Evolutionary conservation across 2,797 vertebrate species (phyloP), one percentile per base, ranked within the genome.

Genomic region (Myripristis murdjan): DNA sequence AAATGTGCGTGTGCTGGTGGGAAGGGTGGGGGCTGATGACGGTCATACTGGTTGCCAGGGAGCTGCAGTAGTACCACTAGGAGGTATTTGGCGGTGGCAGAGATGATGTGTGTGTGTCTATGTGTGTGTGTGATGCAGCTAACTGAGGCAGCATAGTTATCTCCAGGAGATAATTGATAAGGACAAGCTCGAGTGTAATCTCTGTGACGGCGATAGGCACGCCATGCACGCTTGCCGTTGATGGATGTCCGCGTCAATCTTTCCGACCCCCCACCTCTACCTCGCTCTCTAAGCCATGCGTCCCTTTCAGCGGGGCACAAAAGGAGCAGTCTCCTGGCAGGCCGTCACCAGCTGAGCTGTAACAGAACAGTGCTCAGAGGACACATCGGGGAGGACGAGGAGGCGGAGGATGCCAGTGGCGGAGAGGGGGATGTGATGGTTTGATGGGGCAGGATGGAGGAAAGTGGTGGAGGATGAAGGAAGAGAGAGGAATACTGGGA

Each of bases 181-280:
- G 41, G 88, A 92, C 89, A 88, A 84, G 85, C 86, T 82, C 61
- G 70, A 81, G 73, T 86, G 88, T 87, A 83, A 91, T 84, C 72
- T 82, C 64, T 16, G 77, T 84, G 85, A 89, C 82, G 87, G 84
- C 72, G 31, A 84, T 77, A 73, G 88, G 75, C 81, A 64, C 39
- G 69, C 52, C 5, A 44, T n/a, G n/a, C 65, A 46, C 48, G 3
- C 82, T 71, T 47, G 10, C 70, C 33, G 75, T 55, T 90, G 89
- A 91, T 86, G 81, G 86, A 88, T 87, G 85, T 70, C 83, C 77
- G 75, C 81, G 84, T 90, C 86, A 89, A 63, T 87, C 76, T 85
- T 43, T 72, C 64, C 86, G 85, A 84, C 24, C 24, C 57, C 60
- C 46, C 52, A 4, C 12, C 16, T 9, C 7, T 62, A 24, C 67